A percentile compares a stretch with the other conserved stretches of the same genome.
Evolutionary conservation across 2,888 invertebrate genomes (phyloP).

Genomic region (Seira ritae): DNA sequence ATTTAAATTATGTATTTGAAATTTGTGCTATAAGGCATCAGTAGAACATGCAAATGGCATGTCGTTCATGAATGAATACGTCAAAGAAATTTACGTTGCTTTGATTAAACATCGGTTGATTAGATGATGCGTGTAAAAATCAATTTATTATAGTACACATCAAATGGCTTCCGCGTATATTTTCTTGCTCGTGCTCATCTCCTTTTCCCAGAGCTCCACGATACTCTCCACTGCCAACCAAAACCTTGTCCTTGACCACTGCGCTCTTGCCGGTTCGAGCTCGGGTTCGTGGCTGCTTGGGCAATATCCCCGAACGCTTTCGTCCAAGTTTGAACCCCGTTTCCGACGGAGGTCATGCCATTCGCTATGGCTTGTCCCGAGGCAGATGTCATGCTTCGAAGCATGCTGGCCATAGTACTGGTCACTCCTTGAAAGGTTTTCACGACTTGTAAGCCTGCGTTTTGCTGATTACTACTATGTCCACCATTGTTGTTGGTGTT

Average conservation of each 20-base stretch:
- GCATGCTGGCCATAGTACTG: conserved; percentile 2
- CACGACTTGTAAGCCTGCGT: background rate
- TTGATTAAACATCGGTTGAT: background rate
- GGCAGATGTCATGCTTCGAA: conserved; percentile 4
- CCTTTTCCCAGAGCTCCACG: conserved; percentile 23
- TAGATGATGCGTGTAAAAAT: background rate
- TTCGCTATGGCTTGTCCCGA: conserved; percentile 1
- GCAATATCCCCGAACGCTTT: background rate
- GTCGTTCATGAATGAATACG: too few species aligned
- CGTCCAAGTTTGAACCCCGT: conserved; percentile 20
- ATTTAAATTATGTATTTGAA: too few species aligned
- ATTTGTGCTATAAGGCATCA: too few species aligned
- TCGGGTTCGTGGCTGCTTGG: background rate
- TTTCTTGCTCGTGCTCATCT: too few species aligned
- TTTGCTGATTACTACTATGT: too few species aligned
- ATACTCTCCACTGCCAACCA: conserved; percentile 19
- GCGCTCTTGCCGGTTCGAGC: background rate
- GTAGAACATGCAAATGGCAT: too few species aligned
- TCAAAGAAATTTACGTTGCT: too few species aligned
- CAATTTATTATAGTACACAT: background rate
- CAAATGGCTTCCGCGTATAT: too few species aligned
- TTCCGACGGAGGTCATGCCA: background rate
- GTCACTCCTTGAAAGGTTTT: conserved; percentile 15
- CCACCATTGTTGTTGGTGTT: background rate
- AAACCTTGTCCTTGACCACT: background rate